phyloP scores from a whole-genome alignment of 2,113 vertebrate species.

The Crotalus tigris region DNA sequence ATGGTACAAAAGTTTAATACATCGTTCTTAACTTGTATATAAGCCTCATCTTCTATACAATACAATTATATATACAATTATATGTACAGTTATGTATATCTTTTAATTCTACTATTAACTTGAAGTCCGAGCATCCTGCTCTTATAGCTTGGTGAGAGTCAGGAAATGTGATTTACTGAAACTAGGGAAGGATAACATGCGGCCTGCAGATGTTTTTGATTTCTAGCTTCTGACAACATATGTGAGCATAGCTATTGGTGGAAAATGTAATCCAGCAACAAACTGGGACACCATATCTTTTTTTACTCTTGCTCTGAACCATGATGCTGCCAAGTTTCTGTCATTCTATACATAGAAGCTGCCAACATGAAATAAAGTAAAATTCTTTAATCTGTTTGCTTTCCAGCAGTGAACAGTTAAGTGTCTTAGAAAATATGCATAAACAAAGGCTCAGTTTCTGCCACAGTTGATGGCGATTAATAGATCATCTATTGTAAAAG shows the following conservation, averaged over 20 bases:
- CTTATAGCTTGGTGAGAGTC: background rate
- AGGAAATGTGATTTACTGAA: background rate
- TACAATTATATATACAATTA: too few relatives aligned
- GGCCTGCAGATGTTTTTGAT: background rate
- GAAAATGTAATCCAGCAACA: background rate
- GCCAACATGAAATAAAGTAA: background rate
- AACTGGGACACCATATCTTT: background rate
- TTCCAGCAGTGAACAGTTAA: background rate
- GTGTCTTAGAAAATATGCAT: background rate
- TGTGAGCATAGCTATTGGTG: background rate
- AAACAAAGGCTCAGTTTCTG: background rate
- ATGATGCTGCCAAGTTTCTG: background rate
- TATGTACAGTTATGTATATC: too few relatives aligned
- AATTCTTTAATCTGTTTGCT: background rate
- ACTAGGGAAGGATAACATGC: background rate
- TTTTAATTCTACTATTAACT: too few relatives aligned
- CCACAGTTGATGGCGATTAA: background rate
- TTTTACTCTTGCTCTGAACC: background rate
- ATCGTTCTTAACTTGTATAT: too few relatives aligned
- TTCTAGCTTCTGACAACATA: background rate
- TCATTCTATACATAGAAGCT: background rate
- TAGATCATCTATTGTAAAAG: background rate
- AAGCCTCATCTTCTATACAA: too few relatives aligned
- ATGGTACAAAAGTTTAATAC: too few relatives aligned
- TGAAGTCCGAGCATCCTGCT: background rate